Evolutionary conservation across 2,797 vertebrate species (phyloP), one percentile per base, ranked within the genome.

Genomic region (Tragopan temminckii): DNA sequence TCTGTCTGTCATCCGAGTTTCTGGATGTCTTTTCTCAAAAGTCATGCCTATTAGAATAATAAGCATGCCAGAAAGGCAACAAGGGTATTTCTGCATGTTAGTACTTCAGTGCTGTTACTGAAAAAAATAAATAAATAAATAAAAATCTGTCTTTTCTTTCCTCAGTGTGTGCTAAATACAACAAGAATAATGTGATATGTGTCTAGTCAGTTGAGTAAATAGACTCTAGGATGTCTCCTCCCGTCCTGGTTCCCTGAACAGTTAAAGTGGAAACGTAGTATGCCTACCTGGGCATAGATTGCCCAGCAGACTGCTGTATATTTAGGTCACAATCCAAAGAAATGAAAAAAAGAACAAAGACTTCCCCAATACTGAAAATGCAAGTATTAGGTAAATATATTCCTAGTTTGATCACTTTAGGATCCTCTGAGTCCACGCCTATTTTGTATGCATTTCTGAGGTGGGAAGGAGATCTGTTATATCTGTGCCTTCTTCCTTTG

Each of bases 151-250:
- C 5, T 15, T 78, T 94, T 93, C 25, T 92, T 83, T 48, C 25
- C 25, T 27, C 21, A 61, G 14, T 11, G 3, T 38, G 46, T 18
- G 46, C 15, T 58, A n/a, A 13, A 53, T 9, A 31, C 4, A 80
- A 68, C 50, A 53, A 79, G 21, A 82, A 59, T 72, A 90, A 67
- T 18, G 23, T 2, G 1, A 43, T 72, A 24, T 31, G 7, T 24
- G 27, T 63, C 38, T 2, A 3, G 13, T 4, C 1, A 0, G 13
- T 57, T 7, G 16, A 13, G 36, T 79, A 6, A 2, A 3, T 35
- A 16, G 18, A 11, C 1, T 70, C 48, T 59, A 4, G 43, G 33
- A 13, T 48, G 45, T 45, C 85, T 31, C 4, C 14, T 80, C 43
- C 31, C 74, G 11, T 33, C 27, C 27, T 31, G 3, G 13, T 82